Evolutionary conservation across 1,140 invertebrate species (phyloP).

Genomic region (Drosophila burlai): DNA sequence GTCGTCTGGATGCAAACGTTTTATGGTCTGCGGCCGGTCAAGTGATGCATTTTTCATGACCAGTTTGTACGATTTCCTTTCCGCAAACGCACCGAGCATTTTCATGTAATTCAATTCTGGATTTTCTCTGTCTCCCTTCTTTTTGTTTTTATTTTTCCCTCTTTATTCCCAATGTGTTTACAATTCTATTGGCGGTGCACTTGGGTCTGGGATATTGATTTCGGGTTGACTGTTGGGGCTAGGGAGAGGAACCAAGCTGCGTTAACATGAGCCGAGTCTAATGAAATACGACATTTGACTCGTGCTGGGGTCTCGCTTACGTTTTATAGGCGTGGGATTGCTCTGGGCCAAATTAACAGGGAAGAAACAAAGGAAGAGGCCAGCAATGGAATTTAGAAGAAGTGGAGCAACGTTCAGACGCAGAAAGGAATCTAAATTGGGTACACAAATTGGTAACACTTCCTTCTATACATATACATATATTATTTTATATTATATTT

Average conservation of each 20-base stretch:
- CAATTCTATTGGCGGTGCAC: constrained; percentile 74
- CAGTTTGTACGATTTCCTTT: constrained; percentile 81
- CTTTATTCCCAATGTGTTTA: constrained; percentile 61
- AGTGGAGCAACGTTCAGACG: constrained; percentile 8
- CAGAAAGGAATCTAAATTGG: neutral
- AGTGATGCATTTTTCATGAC: constrained; percentile 83
- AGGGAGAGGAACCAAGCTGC: constrained; percentile 45
- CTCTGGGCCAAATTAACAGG: constrained; percentile 57
- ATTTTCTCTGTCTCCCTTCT: constrained; percentile 14
- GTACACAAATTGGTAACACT: neutral
- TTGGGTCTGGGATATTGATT: constrained; percentile 28
- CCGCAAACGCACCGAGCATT: constrained; percentile 77
- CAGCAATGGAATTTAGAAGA: constrained; percentile 14
- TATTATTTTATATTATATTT: neutral
- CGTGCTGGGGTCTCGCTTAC: constrained; percentile 60
- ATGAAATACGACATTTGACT: constrained; percentile 84
- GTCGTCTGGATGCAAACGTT: constrained; percentile 64
- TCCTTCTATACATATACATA: neutral
- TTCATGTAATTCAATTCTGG: constrained; percentile 81
- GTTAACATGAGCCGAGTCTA: constrained; percentile 69
- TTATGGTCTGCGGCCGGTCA: constrained; percentile 59
- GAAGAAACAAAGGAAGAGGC: constrained; percentile 26
- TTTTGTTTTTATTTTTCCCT: constrained; percentile 38
- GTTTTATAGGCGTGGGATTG: constrained; percentile 81
- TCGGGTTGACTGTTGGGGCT: constrained; percentile 15